Evolutionary conservation across 2,113 vertebrate species (phyloP).

Genomic region (Siniperca knerii): DNA sequence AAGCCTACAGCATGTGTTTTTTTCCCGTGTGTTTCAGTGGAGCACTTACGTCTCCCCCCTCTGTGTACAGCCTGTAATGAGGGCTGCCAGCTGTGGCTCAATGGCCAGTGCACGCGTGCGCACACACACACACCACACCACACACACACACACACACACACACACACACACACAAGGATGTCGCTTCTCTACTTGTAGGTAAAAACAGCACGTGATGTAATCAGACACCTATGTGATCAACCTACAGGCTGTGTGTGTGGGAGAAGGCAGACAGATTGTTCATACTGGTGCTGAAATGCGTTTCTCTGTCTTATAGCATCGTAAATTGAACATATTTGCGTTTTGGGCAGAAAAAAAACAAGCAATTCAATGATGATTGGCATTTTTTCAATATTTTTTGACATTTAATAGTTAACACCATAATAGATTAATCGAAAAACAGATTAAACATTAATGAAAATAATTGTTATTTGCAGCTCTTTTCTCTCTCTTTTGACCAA

Average conservation of each 20-base stretch:
- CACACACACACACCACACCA: slow-evolving; percentile 26
- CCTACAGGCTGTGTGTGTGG: neutral
- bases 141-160: slow-evolving; percentile 35
- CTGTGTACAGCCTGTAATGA: slow-evolving; percentile 65
- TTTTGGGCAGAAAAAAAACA: no score
- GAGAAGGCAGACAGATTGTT: neutral
- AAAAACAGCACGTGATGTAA: slow-evolving; percentile 32
- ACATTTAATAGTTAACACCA: neutral
- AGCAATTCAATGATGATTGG: neutral
- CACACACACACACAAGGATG: slow-evolving; percentile 13
- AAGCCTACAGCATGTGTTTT: slow-evolving; percentile 53
- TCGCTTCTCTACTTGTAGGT: slow-evolving; percentile 30
- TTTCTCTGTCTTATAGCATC: neutral
- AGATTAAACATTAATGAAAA: neutral
- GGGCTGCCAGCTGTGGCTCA: slow-evolving; percentile 73
- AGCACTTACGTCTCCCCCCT: slow-evolving; percentile 70
- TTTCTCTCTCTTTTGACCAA: neutral
- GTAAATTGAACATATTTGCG: neutral
- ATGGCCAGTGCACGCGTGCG: neutral
- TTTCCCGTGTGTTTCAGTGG: slow-evolving; percentile 47
- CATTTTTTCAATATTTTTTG: neutral
- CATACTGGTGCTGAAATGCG: neutral
- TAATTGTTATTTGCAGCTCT: neutral
- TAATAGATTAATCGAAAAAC: neutral
- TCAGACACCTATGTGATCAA: slow-evolving; percentile 11